phyloP scores from a whole-genome alignment of 2,888 invertebrate species.

The Melanophora roralis region DNA sequence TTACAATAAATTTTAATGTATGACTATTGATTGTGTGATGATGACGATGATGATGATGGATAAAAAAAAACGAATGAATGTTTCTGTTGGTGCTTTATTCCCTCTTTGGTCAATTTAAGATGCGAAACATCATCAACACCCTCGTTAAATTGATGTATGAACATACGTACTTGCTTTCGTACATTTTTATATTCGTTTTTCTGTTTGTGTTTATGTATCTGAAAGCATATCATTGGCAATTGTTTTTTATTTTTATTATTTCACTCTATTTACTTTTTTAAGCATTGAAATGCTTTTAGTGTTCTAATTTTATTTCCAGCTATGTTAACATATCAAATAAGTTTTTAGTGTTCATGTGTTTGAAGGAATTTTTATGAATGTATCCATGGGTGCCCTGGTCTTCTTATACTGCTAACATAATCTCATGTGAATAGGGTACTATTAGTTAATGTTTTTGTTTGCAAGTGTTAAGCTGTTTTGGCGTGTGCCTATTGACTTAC shows the following conservation, averaged over 20 bases:
- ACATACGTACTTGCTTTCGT: background rate
- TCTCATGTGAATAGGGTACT: too few species aligned
- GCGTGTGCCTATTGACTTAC: too few species aligned
- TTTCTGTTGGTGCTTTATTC: background rate
- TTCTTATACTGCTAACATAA: background rate
- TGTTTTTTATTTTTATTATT: slow-evolving; percentile 7
- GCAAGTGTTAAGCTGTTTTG: too few species aligned
- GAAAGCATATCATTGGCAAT: too few species aligned
- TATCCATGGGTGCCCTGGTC: background rate
- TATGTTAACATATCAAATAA: background rate
- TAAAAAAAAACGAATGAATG: background rate
- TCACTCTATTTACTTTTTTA: background rate
- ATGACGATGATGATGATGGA: background rate
- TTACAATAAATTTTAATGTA: background rate
- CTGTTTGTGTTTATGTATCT: background rate
- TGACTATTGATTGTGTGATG: background rate
- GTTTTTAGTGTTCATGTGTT: background rate
- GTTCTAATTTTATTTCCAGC: slow-evolving; percentile 24
- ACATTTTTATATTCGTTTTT: background rate
- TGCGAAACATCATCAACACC: slow-evolving; percentile 39
- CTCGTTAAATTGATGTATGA: slow-evolving; percentile 20
- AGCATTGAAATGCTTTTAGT: slow-evolving; percentile 46
- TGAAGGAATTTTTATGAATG: background rate
- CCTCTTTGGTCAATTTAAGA: slow-evolving; percentile 30
- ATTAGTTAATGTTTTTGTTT: too few species aligned